phyloP scores from a whole-genome alignment of 2,797 vertebrate species.

The Silurus aristotelis region DNA sequence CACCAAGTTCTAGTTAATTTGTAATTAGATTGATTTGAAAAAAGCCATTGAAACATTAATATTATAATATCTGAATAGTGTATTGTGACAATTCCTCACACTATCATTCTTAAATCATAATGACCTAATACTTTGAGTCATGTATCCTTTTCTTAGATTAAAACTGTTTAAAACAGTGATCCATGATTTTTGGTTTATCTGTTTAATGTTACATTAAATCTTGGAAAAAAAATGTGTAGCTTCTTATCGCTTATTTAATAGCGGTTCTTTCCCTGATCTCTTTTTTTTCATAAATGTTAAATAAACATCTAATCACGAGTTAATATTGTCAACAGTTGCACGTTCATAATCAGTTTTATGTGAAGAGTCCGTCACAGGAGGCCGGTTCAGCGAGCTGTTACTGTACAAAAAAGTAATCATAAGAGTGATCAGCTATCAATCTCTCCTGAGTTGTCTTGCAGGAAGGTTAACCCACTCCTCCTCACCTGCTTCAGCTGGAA shows the following conservation, averaged over 20 bases:
- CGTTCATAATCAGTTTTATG: neutral
- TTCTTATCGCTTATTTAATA: neutral
- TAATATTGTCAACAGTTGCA: neutral
- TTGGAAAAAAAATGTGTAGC: neutral
- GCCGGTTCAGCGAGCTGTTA: neutral
- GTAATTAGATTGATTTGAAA: neutral
- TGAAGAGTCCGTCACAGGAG: too few species aligned
- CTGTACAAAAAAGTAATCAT: neutral
- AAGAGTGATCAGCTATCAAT: neutral
- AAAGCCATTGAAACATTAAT: neutral
- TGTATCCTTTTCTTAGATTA: neutral
- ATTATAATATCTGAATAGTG: neutral
- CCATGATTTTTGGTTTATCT: neutral
- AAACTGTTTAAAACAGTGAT: neutral
- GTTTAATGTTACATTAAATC: neutral
- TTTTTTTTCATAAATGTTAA: neutral
- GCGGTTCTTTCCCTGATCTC: neutral
- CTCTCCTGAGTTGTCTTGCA: neutral
- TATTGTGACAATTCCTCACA: neutral
- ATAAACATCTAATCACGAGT: neutral
- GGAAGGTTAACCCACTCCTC: neutral
- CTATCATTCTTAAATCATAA: neutral
- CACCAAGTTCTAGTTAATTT: neutral
- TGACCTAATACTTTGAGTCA: neutral
- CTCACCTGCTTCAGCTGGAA: neutral